Percentiles rank a stretch among this genome's conserved stretches.
Conservation (phyloP, 2,113 vertebrate species). For the Rhinichthys klamathensis region DNA sequence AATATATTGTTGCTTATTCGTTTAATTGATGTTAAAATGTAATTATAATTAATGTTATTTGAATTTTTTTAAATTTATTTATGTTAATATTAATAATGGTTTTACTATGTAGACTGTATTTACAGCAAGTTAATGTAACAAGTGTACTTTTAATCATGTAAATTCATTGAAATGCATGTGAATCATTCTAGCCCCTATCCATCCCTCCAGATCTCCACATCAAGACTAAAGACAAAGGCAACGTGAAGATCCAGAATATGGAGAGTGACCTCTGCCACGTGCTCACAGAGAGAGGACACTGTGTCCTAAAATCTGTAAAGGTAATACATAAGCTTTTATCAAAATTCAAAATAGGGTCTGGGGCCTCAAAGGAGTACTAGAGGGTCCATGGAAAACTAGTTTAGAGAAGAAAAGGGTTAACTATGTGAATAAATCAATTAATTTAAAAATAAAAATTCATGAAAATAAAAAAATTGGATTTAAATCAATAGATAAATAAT, state of each 20-base stretch:
- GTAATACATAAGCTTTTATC: constrained; percentile 63
- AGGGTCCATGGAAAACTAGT: not conserved
- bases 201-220: constrained; percentile 84
- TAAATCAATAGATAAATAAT: too few species aligned
- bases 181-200: constrained; percentile 52
- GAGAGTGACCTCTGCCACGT: constrained; percentile 89
- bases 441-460: too few species aligned
- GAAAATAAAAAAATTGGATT: too few species aligned
- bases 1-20: not conserved
- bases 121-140: not conserved
- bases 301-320: constrained; percentile 87
- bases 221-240: constrained; percentile 80
- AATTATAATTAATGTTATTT: not conserved
- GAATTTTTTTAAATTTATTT: not conserved
- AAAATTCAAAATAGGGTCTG: not conserved
- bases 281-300: constrained; percentile 84
- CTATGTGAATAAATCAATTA: too few species aligned
- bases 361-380: not conserved
- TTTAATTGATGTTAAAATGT: not conserved
- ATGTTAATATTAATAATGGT: too few species aligned
- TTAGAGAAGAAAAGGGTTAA: not conserved
- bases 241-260: constrained; percentile 85
- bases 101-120: not conserved
- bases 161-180: not conserved
- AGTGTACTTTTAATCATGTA: not conserved